Base-by-base conservation (phyloP, 2,888 invertebrate genomes). In the Lasioglossum malachurum region DNA sequence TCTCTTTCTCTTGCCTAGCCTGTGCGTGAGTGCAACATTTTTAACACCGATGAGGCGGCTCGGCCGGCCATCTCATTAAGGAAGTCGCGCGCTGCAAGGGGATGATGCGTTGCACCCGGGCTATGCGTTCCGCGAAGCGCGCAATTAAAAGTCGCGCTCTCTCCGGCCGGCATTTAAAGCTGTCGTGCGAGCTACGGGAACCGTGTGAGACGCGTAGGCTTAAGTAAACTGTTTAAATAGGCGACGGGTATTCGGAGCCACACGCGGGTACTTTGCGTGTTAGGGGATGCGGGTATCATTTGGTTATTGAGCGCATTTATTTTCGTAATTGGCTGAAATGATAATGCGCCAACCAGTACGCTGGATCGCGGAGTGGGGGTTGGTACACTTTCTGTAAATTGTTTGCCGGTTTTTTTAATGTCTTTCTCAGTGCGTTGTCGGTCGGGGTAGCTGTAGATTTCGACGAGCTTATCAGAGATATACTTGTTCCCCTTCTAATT, bases 1-100 rank as follows among this genome's bases (percentile, higher is more conserved):
- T 53, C 53, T 10, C 53, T 53, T 23, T 57, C n/a, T 57, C n/a
- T n/a, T n/a, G 1, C n/a, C 57, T n/a, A n/a, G 64, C 16, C 27
- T 41, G 80, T 78, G 84, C 80, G 82, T 75, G 76, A 75, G 89
- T 78, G 84, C 72, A 89, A 89, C 88, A 88, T 90, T 91, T 91
- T 91, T 90, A 88, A 90, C 90, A 83, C 89, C 87, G 83, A 89
- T 89, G 89, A 89, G 82, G 88, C 86, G 85, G 90, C 91, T 81
- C 87, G 69, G 82, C 84, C 80, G 86, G 81, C 90, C 87, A 90
- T 91, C 90, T 90, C 90, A 90, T 90, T 90, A 91, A 88, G 86
- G 77, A 74, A 64, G 83, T 82, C 83, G 78, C 72, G 73, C 69
- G 69, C 69, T 38, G 77, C 44, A 60, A 57, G 75, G 79, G 82